Evolutionary conservation across 2,113 vertebrate species (phyloP), one percentile per base, ranked within the genome.

Genomic region (Phasianus colchicus): DNA sequence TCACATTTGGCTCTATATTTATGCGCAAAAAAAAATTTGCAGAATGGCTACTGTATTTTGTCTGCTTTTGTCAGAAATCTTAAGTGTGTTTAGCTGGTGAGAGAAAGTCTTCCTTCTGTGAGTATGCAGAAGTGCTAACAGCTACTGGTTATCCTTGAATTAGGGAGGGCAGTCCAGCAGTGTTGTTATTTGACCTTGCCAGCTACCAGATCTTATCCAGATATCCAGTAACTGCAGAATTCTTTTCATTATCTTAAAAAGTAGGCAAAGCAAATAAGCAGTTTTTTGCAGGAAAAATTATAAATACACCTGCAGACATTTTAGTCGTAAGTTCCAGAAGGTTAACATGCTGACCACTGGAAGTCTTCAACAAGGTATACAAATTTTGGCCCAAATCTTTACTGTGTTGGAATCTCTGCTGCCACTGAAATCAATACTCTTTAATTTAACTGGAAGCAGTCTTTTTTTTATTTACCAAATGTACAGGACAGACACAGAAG

Each of bases 1-100:
- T 38, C 6, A 16, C 48, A 38, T 0, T 0, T 42, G 42, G 3
- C 11, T 70, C 55, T 6, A 61, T 55, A 36, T 10, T 24, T 32
- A 5, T 17, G 10, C 9, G 2, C 27, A 63, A 6, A 60, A 18
- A 42, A 25, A 52, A 52, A 25, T 4, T 34, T 63, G 17, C 11
- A 63, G 60, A 88, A 78, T 34, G 9, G 14, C 18, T 61, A 4
- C 15, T 69, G 11, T 43, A 40, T 38, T 16, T 27, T 40, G 36
- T 27, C 36, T 63, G 24, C 36, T 63, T 16, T 40, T 63, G 36
- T 36, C 36, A 40, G 60, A 63, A 63, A 63, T 63, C 38, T 38
- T 27, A 24, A 15, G 13, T 34, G 13, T 40, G 18, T 42, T 60
- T 38, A 47, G 20, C 10, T 77, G 22, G 13, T 61, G 78, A 79